Conservation (phyloP, 2,113 vertebrate species). For the Tor tambroides region DNA sequence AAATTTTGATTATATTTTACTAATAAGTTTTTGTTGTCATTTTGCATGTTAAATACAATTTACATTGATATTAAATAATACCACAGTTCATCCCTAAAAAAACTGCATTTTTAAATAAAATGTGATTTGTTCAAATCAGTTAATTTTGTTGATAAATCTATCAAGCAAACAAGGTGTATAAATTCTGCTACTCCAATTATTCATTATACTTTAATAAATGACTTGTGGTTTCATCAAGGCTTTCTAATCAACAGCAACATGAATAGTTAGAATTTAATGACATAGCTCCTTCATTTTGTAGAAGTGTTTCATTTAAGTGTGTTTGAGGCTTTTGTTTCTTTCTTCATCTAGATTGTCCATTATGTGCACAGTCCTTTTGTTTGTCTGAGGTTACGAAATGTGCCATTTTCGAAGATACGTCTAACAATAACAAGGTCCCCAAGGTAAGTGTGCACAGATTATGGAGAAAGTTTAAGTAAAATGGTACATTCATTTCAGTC, state of each 20-base stretch:
- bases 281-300: neutral
- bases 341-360: conserved; percentile 52
- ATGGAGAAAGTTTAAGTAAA: neutral
- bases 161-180: neutral
- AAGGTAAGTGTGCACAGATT: conserved; percentile 51
- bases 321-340: neutral
- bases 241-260: neutral
- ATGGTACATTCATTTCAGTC: neutral
- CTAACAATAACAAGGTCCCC: neutral
- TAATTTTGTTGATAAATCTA: too few relatives aligned
- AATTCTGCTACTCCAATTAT: neutral
- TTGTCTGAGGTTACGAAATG: conserved; percentile 59
- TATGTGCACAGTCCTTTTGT: conserved; percentile 52
- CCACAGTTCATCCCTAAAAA: too few relatives aligned
- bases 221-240: neutral
- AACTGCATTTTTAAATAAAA: too few relatives aligned
- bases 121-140: too few relatives aligned
- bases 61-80: too few relatives aligned
- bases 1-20: neutral
- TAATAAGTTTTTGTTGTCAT: neutral
- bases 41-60: too few relatives aligned
- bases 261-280: neutral
- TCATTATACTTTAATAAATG: neutral
- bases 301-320: neutral
- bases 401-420: conserved; percentile 47